Base-by-base conservation (phyloP, 2,888 invertebrate species). In the Meta bourneti region DNA sequence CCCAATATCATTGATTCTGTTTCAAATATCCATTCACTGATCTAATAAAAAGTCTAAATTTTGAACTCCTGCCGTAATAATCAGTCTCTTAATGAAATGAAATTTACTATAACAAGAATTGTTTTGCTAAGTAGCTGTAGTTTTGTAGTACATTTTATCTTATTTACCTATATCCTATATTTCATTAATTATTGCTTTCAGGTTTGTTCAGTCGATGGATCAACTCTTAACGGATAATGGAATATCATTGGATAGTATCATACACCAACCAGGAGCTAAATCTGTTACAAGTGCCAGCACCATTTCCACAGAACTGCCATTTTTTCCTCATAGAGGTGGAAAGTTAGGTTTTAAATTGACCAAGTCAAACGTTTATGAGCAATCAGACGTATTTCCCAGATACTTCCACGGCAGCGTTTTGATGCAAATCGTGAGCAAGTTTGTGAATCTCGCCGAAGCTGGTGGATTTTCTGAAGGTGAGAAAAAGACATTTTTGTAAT, bases 381-480 rank as follows among this genome's bases (percentile, higher is more conserved):
- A 13, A 13, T 70, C 61, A 11, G 83, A 79, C 51, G 82, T 81
- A 13, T 2, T 84, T 72, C 92, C 92, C 5, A 51, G 69, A 11
- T 74, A 81, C 20, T 80, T 85, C 13, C 61, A 70, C 2, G n/a
- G 16, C 6, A 52, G 89, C 6, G 5, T 72, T 1, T 54, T 52
- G 2, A n/a, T 83, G 1, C 7, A 84, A 61, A 13, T 75, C 6
- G 89, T 92, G 7, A 69, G 75, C 61, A 80, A 89, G 11, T 49
- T 92, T 6, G 9, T 92, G 0, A 51, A 54, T 11, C 8, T 54
- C 2, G 74, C 74, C 6, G 51, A 89, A 75, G 5, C 69, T 9
- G 84, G 75, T 52, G 74, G 61, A 7, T 74, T 84, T 78, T 74
- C 78, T 52, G 89, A 92, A 89, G 89, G 92, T 92, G 78, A 74